Conservation (phyloP, 1,140 invertebrate species). For the Microplitis demolitor region DNA sequence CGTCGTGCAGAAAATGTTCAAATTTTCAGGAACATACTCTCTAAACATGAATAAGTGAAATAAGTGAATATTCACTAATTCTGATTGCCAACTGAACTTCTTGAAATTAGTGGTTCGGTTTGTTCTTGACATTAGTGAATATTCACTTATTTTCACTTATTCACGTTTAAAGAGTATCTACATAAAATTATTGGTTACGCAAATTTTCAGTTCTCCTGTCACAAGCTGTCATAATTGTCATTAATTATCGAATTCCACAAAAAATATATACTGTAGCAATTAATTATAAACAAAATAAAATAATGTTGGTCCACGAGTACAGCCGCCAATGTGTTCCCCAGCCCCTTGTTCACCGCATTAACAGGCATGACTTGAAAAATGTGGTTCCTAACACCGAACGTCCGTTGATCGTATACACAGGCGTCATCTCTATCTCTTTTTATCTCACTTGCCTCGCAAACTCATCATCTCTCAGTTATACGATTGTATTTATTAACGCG, state of each 20-base stretch:
- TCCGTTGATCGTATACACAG: slow-evolving; percentile 42
- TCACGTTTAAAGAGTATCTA: too few relatives aligned
- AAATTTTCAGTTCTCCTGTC: too few relatives aligned
- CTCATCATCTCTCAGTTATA: slow-evolving; percentile 7
- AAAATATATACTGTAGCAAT: neutral
- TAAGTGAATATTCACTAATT: too few relatives aligned
- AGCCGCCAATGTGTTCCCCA: slow-evolving; percentile 39
- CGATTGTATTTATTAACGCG: slow-evolving; percentile 16
- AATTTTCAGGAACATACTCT: too few relatives aligned
- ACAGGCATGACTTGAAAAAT: slow-evolving; percentile 58
- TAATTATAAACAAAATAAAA: neutral
- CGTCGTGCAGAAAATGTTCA: too few relatives aligned
- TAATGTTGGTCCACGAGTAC: slow-evolving; percentile 33
- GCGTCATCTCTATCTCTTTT: slow-evolving; percentile 26
- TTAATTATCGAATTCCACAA: neutral
- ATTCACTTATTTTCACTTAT: too few relatives aligned
- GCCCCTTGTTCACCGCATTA: slow-evolving; percentile 53
- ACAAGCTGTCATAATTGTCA: too few relatives aligned
- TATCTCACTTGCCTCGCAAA: neutral
- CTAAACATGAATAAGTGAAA: too few relatives aligned
- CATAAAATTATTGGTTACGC: too few relatives aligned
- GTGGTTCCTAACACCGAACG: slow-evolving; percentile 52
- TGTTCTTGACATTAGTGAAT: too few relatives aligned
- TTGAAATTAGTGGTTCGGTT: too few relatives aligned
- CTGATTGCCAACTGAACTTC: too few relatives aligned